phyloP scores from a whole-genome alignment of 2,113 vertebrate species.

The Apaloderma vittatum region DNA sequence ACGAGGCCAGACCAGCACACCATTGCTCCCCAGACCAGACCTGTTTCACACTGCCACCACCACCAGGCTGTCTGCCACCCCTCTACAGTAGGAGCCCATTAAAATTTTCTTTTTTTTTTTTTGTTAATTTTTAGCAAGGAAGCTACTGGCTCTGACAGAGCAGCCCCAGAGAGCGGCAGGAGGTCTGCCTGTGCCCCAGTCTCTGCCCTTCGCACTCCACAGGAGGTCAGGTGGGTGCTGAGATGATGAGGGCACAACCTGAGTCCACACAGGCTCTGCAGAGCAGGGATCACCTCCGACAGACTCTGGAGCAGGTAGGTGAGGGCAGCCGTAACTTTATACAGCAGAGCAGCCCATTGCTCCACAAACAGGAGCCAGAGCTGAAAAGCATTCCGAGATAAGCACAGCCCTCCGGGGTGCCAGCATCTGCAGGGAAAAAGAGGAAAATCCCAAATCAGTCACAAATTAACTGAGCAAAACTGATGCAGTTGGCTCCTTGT shows the following conservation, averaged over 20 bases:
- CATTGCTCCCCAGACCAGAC: fast-evolving
- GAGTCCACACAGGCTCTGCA: fast-evolving
- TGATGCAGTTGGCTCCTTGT: background rate
- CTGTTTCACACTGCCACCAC: fast-evolving
- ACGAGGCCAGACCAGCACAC: background rate
- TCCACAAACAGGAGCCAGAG: background rate
- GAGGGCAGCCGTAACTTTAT: background rate
- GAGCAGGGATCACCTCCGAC: background rate
- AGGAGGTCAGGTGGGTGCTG: fast-evolving
- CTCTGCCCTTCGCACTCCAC: background rate
- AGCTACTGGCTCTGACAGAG: background rate
- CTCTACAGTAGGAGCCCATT: fast-evolving
- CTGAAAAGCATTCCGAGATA: background rate
- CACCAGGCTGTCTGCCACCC: fast-evolving
- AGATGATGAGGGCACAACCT: background rate
- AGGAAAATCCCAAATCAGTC: background rate
- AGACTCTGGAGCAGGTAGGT: background rate
- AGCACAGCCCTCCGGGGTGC: fast-evolving
- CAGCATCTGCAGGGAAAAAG: background rate
- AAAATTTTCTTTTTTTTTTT: background rate
- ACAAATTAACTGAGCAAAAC: background rate
- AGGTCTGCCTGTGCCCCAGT: background rate
- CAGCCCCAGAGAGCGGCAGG: background rate
- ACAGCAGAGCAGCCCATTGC: background rate
- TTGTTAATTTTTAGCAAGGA: background rate